phyloP scores from a whole-genome alignment of 2,888 invertebrate species.

The Philereme vetulata region DNA sequence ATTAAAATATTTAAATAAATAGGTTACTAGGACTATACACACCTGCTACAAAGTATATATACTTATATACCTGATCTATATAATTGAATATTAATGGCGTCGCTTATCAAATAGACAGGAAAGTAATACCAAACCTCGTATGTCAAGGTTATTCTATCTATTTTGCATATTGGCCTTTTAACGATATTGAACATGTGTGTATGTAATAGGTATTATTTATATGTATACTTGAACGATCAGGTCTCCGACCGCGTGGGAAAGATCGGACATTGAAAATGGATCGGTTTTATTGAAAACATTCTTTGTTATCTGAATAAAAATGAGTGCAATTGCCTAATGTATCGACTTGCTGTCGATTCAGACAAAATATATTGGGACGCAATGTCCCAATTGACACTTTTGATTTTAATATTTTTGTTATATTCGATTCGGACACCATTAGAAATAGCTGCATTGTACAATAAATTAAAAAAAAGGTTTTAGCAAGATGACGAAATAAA shows the following conservation, averaged over 20 bases:
- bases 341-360: no score
- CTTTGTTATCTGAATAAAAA: slow-evolving; percentile 20
- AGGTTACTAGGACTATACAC: slow-evolving; percentile 16
- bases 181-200: slow-evolving; percentile 45
- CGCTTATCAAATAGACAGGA: slow-evolving; percentile 31
- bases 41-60: slow-evolving; percentile 1
- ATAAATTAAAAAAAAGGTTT: no score
- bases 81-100: slow-evolving; percentile 31
- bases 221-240: slow-evolving; percentile 53
- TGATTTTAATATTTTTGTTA: no score
- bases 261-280: slow-evolving; percentile 47
- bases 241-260: slow-evolving; percentile 74
- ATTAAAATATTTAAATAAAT: not conserved
- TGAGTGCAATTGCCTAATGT: not conserved
- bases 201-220: slow-evolving; percentile 40
- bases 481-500: no score
- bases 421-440: no score
- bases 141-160: slow-evolving; percentile 71
- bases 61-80: slow-evolving; percentile 25
- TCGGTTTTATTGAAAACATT: slow-evolving; percentile 22
- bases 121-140: slow-evolving; percentile 44
- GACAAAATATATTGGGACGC: no score
- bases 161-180: slow-evolving; percentile 73
- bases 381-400: no score
- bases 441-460: no score